Evolutionary conservation across 2,113 vertebrate genomes (phyloP), one percentile per base, ranked within the genome.

Genomic region (Brachionichthys hirsutus): DNA sequence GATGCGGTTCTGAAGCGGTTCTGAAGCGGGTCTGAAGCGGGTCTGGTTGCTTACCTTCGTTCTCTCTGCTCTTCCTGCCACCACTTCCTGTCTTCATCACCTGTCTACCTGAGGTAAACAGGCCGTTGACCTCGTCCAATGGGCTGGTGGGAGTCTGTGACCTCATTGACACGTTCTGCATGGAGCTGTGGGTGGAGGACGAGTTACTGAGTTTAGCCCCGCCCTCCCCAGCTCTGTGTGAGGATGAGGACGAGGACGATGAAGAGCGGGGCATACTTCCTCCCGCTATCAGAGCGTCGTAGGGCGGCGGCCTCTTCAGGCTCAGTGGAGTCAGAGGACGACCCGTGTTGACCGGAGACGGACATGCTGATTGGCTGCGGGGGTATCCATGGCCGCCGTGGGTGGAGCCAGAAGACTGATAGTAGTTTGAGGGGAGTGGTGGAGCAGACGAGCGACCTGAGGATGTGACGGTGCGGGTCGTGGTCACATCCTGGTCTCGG

Each of bases 271-370:
- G 92, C 66, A 95, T 94, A 76, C 93, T 92, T 86, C 93, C 92
- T 85, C 92, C 94, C 9, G 93, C 88, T 87, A 94, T 91, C 83
- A 97, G 83, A 20, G 93, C 89, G 10, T 98, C 95, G 34, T 98
- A 98, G 7, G 97, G 94, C 1, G 97, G 97, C 2, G 96, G 97
- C 67, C 94, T 91, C 87, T 99, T 99, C 82, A 96, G 91, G 85
- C 92, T 96, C 77, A 96, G 88, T 2, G 96, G 95, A 0, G 96
- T 96, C 79, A 95, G 88, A 35, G 94, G 92, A 69, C 95, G 90
- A 12, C 94, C 94, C 92, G 95, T 93, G 90, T 92, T 95, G 18
- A 98, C 94, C 0, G 97, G 97, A 20, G 96, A 98, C 0, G 97
- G 96, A 51, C 95, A 97, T 34, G 94, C 92, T 13, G 97, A 98